These are phyloP conservation scores for Machimus atricapillus DNA, from an alignment of 2,888 invertebrate genomes.

Conservation along the genomic window DNA sequence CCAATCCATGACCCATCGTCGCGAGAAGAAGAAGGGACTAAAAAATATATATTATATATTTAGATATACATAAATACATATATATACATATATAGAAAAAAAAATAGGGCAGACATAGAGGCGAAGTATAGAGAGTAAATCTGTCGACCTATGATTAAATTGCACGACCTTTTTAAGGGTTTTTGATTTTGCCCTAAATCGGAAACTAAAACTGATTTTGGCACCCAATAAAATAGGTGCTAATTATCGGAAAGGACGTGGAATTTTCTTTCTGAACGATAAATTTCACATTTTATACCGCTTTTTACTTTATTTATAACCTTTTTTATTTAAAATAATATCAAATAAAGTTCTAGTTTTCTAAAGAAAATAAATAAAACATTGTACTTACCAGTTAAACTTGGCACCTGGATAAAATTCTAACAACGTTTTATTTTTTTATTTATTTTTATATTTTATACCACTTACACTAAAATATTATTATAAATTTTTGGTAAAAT, in stretches of 20 bases:
- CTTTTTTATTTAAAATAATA: too few species aligned
- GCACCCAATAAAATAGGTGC: neutral
- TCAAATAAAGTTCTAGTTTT: too few species aligned
- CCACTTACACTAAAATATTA: neutral
- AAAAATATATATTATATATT: too few species aligned
- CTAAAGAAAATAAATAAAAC: neutral
- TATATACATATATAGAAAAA: neutral
- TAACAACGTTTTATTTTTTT: neutral
- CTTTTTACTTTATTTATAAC: too few species aligned
- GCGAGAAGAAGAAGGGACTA: too few species aligned
- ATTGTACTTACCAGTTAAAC: neutral
- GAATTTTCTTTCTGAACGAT: neutral
- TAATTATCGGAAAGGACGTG: neutral
- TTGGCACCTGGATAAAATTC: neutral
- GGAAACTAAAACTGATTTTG: neutral
- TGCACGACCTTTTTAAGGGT: neutral
- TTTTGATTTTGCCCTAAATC: neutral
- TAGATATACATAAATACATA: too few species aligned
- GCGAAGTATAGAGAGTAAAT: neutral
- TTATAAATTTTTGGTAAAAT: neutral
- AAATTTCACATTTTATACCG: too few species aligned
- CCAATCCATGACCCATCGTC: neutral
- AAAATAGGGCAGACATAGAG: neutral
- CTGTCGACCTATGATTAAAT: neutral
- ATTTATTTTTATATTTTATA: neutral